Percentiles rank a stretch among this genome's conserved stretches.
phyloP scores from a whole-genome alignment of 2,888 invertebrate species.

The Volucella inflata region DNA sequence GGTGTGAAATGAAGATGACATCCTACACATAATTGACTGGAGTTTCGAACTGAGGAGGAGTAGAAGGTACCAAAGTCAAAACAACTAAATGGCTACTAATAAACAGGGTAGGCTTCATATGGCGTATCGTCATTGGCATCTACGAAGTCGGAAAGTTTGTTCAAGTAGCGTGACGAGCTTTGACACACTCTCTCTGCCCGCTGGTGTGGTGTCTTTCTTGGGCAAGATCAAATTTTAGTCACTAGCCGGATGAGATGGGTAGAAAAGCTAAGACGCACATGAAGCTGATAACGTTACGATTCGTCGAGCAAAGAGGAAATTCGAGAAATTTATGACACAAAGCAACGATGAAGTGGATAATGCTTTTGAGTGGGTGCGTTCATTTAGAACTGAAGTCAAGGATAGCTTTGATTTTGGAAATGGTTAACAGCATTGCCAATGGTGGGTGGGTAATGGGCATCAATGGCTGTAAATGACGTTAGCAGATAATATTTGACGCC shows the following conservation, averaged over 20 bases:
- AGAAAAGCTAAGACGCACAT: slow-evolving; percentile 58
- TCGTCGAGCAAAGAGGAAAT: slow-evolving; percentile 53
- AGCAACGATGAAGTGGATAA: neutral
- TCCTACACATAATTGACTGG: slow-evolving; percentile 10
- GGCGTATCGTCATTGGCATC: slow-evolving; percentile 18
- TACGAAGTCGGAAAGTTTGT: neutral
- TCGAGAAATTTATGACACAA: slow-evolving; percentile 32
- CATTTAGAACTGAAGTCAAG: slow-evolving; percentile 44
- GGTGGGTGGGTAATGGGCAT: slow-evolving; percentile 4
- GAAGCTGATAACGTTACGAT: slow-evolving; percentile 45
- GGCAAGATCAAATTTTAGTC: slow-evolving; percentile 64
- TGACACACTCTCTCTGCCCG: slow-evolving; percentile 25
- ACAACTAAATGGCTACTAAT: slow-evolving; percentile 26
- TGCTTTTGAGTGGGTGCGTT: slow-evolving; percentile 23
- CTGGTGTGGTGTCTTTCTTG: slow-evolving; percentile 20
- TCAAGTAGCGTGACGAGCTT: slow-evolving; percentile 43
- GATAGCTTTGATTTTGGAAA: neutral
- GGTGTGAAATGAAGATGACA: slow-evolving; percentile 39
- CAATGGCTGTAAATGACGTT: neutral
- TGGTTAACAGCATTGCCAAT: neutral
- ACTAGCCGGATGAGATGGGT: slow-evolving; percentile 9
- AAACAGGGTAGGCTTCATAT: slow-evolving; percentile 35
- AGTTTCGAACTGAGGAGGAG: neutral
- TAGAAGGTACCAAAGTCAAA: slow-evolving; percentile 14
- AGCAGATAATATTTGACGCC: neutral